Percentiles rank a stretch among this genome's conserved stretches.
These are phyloP conservation scores for Anhinga anhinga DNA, from an alignment of 2,113 vertebrate genomes.

Conservation along the genomic window DNA sequence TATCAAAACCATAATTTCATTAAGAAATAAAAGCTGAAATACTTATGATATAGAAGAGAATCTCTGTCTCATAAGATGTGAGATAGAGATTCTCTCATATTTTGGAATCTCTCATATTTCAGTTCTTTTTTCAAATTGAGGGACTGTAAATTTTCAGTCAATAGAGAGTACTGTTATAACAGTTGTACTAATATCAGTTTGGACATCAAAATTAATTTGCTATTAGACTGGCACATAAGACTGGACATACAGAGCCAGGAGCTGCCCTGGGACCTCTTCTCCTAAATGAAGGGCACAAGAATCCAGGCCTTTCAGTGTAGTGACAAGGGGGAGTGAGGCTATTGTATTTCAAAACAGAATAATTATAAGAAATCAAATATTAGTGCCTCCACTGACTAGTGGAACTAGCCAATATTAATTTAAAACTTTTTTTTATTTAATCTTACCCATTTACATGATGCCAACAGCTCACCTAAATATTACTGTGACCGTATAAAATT, in stretches of 20 bases:
- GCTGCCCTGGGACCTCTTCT: neutral
- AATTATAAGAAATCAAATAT: neutral
- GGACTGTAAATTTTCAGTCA: neutral
- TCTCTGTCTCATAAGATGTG: neutral
- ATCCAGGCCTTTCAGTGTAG: neutral
- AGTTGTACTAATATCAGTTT: neutral
- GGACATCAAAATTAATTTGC: neutral
- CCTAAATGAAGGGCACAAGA: neutral
- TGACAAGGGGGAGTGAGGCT: neutral
- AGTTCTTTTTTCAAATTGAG: neutral
- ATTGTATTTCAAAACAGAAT: neutral
- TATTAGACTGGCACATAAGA: neutral
- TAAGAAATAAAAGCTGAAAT: neutral
- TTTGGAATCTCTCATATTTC: neutral
- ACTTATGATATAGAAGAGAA: neutral
- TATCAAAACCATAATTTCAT: neutral
- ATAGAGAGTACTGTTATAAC: neutral
- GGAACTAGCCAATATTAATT: neutral
- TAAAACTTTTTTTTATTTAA: neutral
- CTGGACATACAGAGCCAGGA: neutral
- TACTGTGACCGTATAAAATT: neutral
- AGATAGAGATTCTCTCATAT: neutral
- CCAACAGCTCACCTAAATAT: neutral
- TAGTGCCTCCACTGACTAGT: neutral
- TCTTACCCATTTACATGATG: neutral